Percentiles rank a stretch among this genome's conserved stretches.
phyloP scores from a whole-genome alignment of 2,888 invertebrate species.

The Nemotelus pantherinus region DNA sequence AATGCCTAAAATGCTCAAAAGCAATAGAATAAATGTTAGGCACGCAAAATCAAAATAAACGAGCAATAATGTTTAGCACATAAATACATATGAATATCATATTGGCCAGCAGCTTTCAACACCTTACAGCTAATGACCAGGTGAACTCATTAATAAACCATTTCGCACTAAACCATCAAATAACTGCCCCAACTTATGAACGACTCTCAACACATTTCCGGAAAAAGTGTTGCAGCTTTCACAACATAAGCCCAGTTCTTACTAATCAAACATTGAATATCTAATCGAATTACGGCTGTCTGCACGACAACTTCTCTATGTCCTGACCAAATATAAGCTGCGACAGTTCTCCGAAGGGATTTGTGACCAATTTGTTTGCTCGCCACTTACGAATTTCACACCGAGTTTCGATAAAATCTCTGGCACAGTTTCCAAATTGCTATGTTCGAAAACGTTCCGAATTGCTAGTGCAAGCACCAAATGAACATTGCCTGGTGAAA shows the following conservation, averaged over 20 bases:
- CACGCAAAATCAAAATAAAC: too few relatives aligned
- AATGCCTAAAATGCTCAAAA: too few relatives aligned
- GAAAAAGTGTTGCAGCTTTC: neutral
- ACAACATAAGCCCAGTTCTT: neutral
- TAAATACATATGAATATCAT: too few relatives aligned
- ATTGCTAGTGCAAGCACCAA: neutral
- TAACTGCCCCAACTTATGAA: neutral
- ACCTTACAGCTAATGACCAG: too few relatives aligned
- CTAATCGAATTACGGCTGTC: slow-evolving; percentile 33
- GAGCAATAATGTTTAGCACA: too few relatives aligned
- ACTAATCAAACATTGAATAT: slow-evolving; percentile 40
- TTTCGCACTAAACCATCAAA: slow-evolving; percentile 4
- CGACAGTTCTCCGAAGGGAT: slow-evolving; percentile 5
- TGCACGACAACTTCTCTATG: neutral
- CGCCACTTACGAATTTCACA: slow-evolving; percentile 34
- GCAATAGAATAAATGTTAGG: too few relatives aligned
- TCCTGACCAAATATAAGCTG: slow-evolving; percentile 1
- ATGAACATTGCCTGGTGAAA: neutral
- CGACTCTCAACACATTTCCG: neutral
- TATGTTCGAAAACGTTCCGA: neutral
- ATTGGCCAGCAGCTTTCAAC: too few relatives aligned
- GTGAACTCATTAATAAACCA: slow-evolving; percentile 32
- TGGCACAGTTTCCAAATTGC: slow-evolving; percentile 27
- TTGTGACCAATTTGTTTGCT: slow-evolving; percentile 36
- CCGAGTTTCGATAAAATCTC: slow-evolving; percentile 32